Percentiles rank a stretch among this genome's conserved stretches.
Evolutionary conservation across 2,113 vertebrate species (phyloP).

Genomic region (Tor tambroides): DNA sequence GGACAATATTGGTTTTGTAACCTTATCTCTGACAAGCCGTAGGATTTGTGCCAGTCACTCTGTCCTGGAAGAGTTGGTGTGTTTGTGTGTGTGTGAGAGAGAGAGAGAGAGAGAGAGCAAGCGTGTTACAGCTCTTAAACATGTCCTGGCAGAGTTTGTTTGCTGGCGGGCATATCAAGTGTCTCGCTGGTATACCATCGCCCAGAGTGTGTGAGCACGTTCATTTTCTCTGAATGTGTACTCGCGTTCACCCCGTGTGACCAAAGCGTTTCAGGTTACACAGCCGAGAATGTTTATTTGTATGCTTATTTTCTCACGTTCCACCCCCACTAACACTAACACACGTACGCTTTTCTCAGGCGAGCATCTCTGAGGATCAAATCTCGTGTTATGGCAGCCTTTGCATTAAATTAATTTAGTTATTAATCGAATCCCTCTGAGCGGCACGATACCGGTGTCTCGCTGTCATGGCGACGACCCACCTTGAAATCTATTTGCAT

Average conservation of each 20-base stretch:
- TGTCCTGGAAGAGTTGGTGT: constrained; percentile 1
- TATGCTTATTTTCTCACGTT: constrained; percentile 4
- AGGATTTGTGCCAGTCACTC: constrained; percentile 57
- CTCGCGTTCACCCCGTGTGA: constrained; percentile 25
- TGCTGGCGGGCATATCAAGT: constrained; percentile 12
- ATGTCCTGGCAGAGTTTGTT: constrained; percentile 10
- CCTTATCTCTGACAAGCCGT: constrained; percentile 64
- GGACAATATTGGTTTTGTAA: constrained; percentile 72
- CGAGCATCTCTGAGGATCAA: not conserved
- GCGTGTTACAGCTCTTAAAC: constrained; percentile 21
- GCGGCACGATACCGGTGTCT: constrained; percentile 23
- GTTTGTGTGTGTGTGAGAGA: not conserved
- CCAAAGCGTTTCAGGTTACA: not conserved
- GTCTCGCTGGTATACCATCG: not conserved
- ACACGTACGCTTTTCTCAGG: not conserved
- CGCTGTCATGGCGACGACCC: constrained; percentile 26
- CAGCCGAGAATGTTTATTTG: not conserved
- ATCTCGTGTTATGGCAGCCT: constrained; percentile 25
- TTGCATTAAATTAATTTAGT: constrained; percentile 39
- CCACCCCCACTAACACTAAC: not conserved
- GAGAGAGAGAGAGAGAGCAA: not conserved
- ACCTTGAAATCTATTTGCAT: constrained; percentile 42
- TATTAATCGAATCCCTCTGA: constrained; percentile 50
- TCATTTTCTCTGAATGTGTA: constrained; percentile 4
- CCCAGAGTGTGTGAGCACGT: not conserved